Percentiles rank a stretch among this genome's conserved stretches.
phyloP scores from a whole-genome alignment of 2,888 invertebrate species.

The Ophion obscuratus region DNA sequence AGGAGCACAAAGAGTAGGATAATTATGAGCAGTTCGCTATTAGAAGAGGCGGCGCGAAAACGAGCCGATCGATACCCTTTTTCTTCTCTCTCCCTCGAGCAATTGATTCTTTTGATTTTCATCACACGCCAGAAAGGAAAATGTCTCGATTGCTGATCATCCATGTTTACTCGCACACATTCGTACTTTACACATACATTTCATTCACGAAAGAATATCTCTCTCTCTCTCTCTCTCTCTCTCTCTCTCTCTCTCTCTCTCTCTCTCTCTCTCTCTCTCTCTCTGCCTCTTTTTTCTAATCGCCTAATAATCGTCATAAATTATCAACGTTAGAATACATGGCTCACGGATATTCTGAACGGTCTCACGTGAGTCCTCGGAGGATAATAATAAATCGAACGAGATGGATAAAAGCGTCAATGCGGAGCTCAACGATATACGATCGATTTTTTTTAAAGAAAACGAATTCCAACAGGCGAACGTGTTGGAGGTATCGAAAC shows the following conservation, averaged over 20 bases:
- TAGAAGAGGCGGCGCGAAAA: conserved; percentile 49
- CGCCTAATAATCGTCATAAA: conserved; percentile 77
- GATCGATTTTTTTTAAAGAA: background rate
- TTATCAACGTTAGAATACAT: conserved; percentile 78
- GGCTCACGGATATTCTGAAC: conserved; percentile 22
- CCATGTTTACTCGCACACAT: conserved; percentile 54
- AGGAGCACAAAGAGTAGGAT: conserved; percentile 77
- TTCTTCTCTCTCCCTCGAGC: conserved; percentile 19
- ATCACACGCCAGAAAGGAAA: conserved; percentile 1
- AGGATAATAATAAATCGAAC: conserved; percentile 16
- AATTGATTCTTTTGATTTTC: conserved; percentile 11
- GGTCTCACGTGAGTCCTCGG: background rate
- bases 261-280: conserved; percentile 26
- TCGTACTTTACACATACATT: conserved; percentile 65
- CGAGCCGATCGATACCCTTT: conserved; percentile 37
- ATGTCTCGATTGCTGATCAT: background rate
- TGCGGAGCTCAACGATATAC: conserved; percentile 14
- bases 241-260: background rate
- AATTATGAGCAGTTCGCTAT: conserved; percentile 70
- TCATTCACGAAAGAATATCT: too few relatives aligned
- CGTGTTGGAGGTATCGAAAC: conserved; percentile 14
- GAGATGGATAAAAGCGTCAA: conserved; percentile 20
- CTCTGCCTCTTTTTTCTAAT: conserved; percentile 10
- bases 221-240: too few relatives aligned
- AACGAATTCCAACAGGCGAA: conserved; percentile 25